Base-by-base conservation (phyloP, 2,113 vertebrate genomes). In the Leucopternis melanops region DNA sequence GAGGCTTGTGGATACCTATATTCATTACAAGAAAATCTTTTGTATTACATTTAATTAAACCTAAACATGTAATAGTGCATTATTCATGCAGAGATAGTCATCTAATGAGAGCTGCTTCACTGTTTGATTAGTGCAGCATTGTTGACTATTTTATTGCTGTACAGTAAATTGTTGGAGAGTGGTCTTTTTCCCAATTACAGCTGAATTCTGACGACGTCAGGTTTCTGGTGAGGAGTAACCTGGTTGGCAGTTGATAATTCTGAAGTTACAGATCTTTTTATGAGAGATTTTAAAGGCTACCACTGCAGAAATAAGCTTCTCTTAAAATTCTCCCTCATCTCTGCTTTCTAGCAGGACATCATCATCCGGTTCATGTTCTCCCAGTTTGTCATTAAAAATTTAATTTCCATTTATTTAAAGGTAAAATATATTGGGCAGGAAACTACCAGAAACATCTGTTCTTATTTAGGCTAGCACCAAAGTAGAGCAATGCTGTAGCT, bases 31-130 rank as follows among this genome's bases (percentile, higher is more conserved):
- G 13, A 49, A 88, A 66, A 72, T 31, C 36, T 92, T 96, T 78
- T 97, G 80, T 93, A 79, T 70, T 97, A 92, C 62, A 83, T 83
- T 96, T 95, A 97, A 97, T 97, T 97, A 97, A 97, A 97, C 71
- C 81, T 95, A 93, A 97, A 92, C 59, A 77, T 88, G 94, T 94
- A 95, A 77, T 52, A 96, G 80, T 52, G 89, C 49, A 67, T 97
- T 61, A 78, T 95, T 97, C 81, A 93, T 88, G 96, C 38, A 85
- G 81, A 62, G 62, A 90, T 80, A 82, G 79, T 79, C 50, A 91
- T 92, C 80, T 96, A 84, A 94, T 84, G 80, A 92, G 85, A 94
- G 86, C 66, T 90, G 80, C 69, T 87, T 94, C 89, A 11, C 65
- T 31, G 81, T 92, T 82, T 96, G 81, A 83, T 92, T 86, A 94